Evolutionary conservation across 2,888 invertebrate species (phyloP).

Genomic region (Buathra laborator): DNA sequence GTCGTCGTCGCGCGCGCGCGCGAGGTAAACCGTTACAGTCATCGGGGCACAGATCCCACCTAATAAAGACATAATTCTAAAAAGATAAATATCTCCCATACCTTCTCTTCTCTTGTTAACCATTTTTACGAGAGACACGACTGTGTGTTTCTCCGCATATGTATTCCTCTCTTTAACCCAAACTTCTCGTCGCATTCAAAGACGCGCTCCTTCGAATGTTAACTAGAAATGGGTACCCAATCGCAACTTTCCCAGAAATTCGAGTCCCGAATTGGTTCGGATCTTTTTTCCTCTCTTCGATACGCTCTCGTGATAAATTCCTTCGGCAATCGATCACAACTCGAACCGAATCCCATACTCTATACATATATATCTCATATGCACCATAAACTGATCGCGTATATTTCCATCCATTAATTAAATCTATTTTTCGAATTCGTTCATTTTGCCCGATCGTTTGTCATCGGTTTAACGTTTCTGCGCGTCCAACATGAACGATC

Average conservation of each 20-base stretch:
- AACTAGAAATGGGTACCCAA: conserved; percentile 33
- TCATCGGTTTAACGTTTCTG: no score
- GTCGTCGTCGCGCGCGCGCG: conserved; percentile 54
- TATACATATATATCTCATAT: neutral
- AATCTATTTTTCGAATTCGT: neutral
- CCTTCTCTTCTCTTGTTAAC: conserved; percentile 75
- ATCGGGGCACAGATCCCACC: conserved; percentile 78
- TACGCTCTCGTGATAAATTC: conserved; percentile 35
- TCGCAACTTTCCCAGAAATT: neutral
- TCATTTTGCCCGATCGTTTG: no score
- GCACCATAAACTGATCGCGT: neutral
- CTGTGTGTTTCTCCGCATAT: conserved; percentile 35
- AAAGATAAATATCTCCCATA: conserved; percentile 78
- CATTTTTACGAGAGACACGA: conserved; percentile 76
- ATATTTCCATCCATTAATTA: neutral
- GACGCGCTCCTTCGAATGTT: conserved; percentile 40
- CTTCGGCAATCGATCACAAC: conserved; percentile 23
- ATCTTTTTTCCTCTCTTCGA: conserved; percentile 11
- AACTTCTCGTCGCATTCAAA: conserved; percentile 27
- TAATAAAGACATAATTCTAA: conserved; percentile 83
- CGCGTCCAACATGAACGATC: no score
- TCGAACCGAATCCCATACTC: neutral
- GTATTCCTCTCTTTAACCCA: conserved; percentile 38
- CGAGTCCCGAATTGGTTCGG: no score
- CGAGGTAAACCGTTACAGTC: conserved; percentile 78